Conservation (phyloP, 2,888 invertebrate species). For the Drosophila demipolita region DNA sequence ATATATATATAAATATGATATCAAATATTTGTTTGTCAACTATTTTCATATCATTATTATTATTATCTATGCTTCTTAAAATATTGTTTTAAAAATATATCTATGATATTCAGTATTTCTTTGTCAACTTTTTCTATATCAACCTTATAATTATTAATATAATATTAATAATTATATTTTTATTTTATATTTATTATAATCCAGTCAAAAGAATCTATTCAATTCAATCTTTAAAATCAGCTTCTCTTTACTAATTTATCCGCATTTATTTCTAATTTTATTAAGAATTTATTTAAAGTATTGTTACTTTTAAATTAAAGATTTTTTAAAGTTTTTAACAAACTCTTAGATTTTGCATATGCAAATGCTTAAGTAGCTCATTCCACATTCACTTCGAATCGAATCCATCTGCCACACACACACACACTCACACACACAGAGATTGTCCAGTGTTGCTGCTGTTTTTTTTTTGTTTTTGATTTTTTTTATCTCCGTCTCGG, state of each 20-base stretch:
- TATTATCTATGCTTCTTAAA: too few species aligned
- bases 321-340: neutral
- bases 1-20: too few species aligned
- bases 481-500: constrained; percentile 24
- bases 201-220: too few species aligned
- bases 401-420: constrained; percentile 5
- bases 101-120: too few species aligned
- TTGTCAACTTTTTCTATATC: too few species aligned
- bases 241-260: neutral
- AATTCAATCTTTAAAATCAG: neutral
- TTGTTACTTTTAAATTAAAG: neutral
- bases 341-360: neutral
- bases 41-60: too few species aligned
- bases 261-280: neutral
- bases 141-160: too few species aligned
- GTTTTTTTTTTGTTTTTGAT: constrained; percentile 23
- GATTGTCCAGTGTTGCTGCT: constrained; percentile 19
- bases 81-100: too few species aligned
- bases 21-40: too few species aligned
- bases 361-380: constrained; percentile 35
- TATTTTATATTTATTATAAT: too few species aligned
- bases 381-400: constrained; percentile 26
- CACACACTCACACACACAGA: neutral
- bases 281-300: neutral
- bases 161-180: too few species aligned